These are phyloP conservation scores for Azemiops feae DNA, from an alignment of 2,113 vertebrate species.

Conservation along the genomic window DNA sequence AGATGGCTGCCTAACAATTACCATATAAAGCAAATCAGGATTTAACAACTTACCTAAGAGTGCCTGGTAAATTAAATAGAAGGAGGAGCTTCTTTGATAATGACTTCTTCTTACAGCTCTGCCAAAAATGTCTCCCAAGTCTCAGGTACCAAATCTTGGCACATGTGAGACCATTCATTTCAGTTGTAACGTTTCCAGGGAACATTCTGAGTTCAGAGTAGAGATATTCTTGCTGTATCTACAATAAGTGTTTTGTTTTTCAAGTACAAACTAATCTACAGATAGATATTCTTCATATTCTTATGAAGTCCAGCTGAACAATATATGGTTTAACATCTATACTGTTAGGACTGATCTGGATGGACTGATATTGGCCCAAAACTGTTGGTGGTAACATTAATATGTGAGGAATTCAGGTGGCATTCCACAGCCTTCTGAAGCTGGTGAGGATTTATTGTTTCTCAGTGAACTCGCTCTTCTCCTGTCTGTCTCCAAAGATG, in stretches of 20 bases:
- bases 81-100: not conserved
- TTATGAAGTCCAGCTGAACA: slow-evolving; percentile 33
- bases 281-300: slow-evolving; percentile 21
- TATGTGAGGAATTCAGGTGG: slow-evolving; percentile 60
- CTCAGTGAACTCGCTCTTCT: slow-evolving; percentile 37
- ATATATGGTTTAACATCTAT: slow-evolving; percentile 55
- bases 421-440: not conserved
- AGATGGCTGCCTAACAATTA: not conserved
- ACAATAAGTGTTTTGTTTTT: not conserved
- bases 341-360: slow-evolving; percentile 60
- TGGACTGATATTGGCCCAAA: slow-evolving; percentile 43
- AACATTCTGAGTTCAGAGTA: fast-evolving
- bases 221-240: not conserved
- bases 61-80: not conserved
- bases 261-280: not conserved
- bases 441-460: slow-evolving; percentile 7
- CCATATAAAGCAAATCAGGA: not conserved
- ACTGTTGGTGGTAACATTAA: slow-evolving; percentile 17
- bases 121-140: not conserved
- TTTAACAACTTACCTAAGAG: not conserved
- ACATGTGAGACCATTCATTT: not conserved
- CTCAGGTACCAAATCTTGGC: not conserved
- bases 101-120: not conserved
- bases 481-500: not conserved
- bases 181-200: not conserved